Conservation (phyloP, 2,113 vertebrate species). For the Cephalopholis sonnerati region DNA sequence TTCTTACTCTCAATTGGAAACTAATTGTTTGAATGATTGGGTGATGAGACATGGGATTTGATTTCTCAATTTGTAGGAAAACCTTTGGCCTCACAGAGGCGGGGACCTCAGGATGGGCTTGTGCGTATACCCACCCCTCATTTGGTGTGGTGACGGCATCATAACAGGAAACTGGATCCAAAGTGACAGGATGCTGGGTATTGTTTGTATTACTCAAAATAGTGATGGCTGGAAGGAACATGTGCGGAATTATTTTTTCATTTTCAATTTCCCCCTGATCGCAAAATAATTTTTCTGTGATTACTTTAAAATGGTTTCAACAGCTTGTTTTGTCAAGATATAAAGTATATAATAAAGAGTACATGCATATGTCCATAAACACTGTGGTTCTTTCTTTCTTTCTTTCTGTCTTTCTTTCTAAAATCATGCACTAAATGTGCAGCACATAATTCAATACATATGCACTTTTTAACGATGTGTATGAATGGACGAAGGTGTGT, state of each 20-base stretch:
- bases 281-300: not conserved
- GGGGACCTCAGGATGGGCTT: not conserved
- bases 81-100: not conserved
- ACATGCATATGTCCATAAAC: not conserved
- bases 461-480: not conserved
- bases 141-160: conserved; percentile 25
- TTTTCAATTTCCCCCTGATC: conserved; percentile 10
- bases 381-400: no score
- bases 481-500: not conserved
- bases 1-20: not conserved
- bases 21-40: not conserved
- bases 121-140: not conserved
- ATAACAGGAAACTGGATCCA: conserved; percentile 64
- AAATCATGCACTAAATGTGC: not conserved
- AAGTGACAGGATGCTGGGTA: conserved; percentile 65
- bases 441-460: not conserved
- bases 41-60: conserved; percentile 7
- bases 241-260: conserved; percentile 4
- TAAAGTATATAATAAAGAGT: not conserved
- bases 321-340: conserved; percentile 7
- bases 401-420: not conserved
- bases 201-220: conserved; percentile 41
- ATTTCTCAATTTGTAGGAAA: conserved; percentile 7
- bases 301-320: not conserved
- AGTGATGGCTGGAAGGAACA: conserved; percentile 16